A percentile compares a stretch with the other conserved stretches of the same genome.
phyloP scores from a whole-genome alignment of 2,113 vertebrate genomes.

The Ptilonorhynchus violaceus region DNA sequence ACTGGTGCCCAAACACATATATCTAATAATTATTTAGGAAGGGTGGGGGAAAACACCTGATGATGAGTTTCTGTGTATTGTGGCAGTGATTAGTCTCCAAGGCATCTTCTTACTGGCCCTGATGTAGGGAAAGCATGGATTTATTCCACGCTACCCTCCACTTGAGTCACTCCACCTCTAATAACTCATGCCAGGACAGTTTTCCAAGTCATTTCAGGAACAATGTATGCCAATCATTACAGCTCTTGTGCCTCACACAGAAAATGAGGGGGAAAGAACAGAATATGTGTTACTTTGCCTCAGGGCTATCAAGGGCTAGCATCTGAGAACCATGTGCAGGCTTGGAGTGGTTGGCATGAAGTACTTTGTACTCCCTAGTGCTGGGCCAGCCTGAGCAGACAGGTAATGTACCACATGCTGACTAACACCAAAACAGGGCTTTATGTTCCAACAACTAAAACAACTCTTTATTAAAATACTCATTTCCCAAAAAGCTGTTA shows the following conservation, averaged over 20 bases:
- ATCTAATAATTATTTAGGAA: not conserved
- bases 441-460: not conserved
- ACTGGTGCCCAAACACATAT: not conserved
- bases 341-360: not conserved
- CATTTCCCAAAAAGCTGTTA: not conserved
- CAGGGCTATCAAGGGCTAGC: not conserved
- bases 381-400: not conserved
- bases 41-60: not conserved
- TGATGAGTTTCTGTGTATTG: conserved; percentile 1
- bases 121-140: not conserved
- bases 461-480: not conserved
- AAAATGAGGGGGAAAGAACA: conserved; percentile 6
- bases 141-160: not conserved
- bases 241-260: conserved; percentile 6
- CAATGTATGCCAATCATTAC: conserved; percentile 11
- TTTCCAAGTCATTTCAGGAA: conserved; percentile 13
- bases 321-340: not conserved
- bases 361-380: not conserved
- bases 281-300: not conserved
- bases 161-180: conserved; percentile 17
- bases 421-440: not conserved
- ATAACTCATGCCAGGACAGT: conserved; percentile 1
- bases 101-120: not conserved
- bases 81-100: conserved; percentile 7
- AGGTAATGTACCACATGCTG: not conserved